phyloP scores from a whole-genome alignment of 1,140 invertebrate genomes.

The Globodera ellingtonae region DNA sequence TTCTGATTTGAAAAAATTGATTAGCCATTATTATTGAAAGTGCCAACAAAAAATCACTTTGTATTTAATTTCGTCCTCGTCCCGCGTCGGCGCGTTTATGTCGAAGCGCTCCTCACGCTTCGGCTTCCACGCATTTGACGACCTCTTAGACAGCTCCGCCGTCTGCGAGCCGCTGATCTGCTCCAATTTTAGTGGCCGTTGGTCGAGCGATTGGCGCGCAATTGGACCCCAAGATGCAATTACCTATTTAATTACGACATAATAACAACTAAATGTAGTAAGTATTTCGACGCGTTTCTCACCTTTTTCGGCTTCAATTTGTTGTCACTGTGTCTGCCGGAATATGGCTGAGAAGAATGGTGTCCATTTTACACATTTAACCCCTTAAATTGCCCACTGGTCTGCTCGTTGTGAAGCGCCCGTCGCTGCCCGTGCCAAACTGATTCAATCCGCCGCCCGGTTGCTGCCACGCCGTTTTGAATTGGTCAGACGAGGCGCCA shows the following conservation, averaged over 20 bases:
- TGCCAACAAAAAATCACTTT: conserved; percentile 8
- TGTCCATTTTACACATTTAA: too few relatives aligned
- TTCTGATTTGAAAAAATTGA: conserved; percentile 3
- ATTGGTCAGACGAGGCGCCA: neutral
- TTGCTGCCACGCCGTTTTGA: conserved; percentile 22
- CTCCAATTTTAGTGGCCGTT: conserved; percentile 1
- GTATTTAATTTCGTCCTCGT: conserved; percentile 27
- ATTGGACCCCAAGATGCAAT: conserved; percentile 7
- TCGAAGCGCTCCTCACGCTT: conserved; percentile 28
- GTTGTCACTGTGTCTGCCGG: conserved; percentile 22
- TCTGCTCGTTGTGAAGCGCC: neutral
- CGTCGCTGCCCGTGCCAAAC: conserved; percentile 7
- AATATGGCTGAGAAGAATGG: neutral
- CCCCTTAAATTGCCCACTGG: neutral
- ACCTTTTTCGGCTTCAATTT: conserved; percentile 25
- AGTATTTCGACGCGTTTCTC: neutral
- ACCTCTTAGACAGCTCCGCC: neutral
- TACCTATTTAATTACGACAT: neutral
- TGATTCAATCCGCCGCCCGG: conserved; percentile 13
- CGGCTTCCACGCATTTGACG: conserved; percentile 31
- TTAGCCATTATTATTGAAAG: neutral
- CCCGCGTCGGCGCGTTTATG: conserved; percentile 11
- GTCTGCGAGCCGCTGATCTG: neutral
- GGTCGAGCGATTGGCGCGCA: conserved; percentile 8
- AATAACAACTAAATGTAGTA: too few relatives aligned